Base-by-base conservation (phyloP, 1,140 invertebrate genomes). In the Drosophila bocki region DNA sequence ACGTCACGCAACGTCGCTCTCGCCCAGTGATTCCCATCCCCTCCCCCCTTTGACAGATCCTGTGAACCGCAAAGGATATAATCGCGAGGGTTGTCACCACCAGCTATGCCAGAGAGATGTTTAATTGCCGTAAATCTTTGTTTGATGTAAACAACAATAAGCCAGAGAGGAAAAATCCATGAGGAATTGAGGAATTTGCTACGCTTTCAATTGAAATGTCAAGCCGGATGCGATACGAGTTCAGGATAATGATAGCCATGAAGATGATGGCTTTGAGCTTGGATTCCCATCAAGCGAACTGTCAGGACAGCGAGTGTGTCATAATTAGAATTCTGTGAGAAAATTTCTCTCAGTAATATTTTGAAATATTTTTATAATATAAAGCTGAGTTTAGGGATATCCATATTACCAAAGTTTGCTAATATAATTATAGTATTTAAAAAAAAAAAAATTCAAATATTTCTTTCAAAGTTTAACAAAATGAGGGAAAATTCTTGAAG, bases 101-200 rank as follows among this genome's bases (percentile, higher is more conserved):
- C 75, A 82, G 67, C 64, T 26, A 64, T 45, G 60, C 7, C 53
- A 15, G 56, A 81, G 67, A 69, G 67, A 72, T 84, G 91, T 80
- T 91, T 92, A 92, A 92, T 92, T 92, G 91, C 88, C 91, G 91
- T 92, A 91, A 92, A 92, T 92, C 86, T 91, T 78, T 92, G 91
- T 92, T 92, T 88, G 83, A 82, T 91, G 80, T 91, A 91, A 91
- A 91, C 82, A 91, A 87, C 82, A 87, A 75, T 82, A 75, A 82
- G 81, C 65, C 65, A 41, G 56, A 17, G 41, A 26, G 33, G 11
- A 44, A 44, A 44, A 67, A 76, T 56, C 61, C 37, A 56, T 39
- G 35, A 56, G 44, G 57, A 53, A 63, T 56, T 39, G 37, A 61
- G 29, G 65, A 58, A 91, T 91, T 91, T 54, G 82, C 76, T 50